Evolutionary conservation across 2,113 vertebrate genomes (phyloP), one percentile per base, ranked within the genome.

Genomic region (Nibea albiflora): DNA sequence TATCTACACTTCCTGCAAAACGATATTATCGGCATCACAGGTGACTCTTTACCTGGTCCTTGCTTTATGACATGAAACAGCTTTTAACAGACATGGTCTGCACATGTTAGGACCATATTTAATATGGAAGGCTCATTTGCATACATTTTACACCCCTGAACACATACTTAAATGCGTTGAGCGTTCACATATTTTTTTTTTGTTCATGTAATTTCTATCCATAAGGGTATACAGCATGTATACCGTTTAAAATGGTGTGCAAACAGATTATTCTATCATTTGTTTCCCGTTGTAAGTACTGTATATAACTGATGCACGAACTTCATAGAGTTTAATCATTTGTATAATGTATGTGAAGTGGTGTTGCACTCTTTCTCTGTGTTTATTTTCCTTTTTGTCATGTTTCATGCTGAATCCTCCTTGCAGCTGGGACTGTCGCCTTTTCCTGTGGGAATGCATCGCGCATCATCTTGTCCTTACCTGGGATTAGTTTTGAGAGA

Each of bases 1-100:
- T 14, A n/a, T 70, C 67, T 61, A 61, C 52, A 60, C 50, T 69
- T 74, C 56, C 11, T 4, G 61, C 31, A 49, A 19, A 68, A 57
- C 16, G 49, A 57, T 49, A n/a, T 62, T 28, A 66, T 78, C 19
- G 56, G 63, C 71, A 20, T 72, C 46, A 22, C 11, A 11, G 19
- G 19, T 31, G 26, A 31, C 7, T 8, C 61, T 3, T 57, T 11
- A 16, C 15, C 15, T 57, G 28, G 46, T 58, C 31, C 3, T 46
- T 11, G 6, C 35, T 71, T 79, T 35, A 44, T 66, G 22, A 19
- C 52, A 60, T 1, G 14, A 42, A 73, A 54, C 26, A n/a, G 42
- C 61, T 72, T 4, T 35, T 68, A 52, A 26, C 8, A 35, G 50
- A 28, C 7, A 42, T 24, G 17, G 68, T 78, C 4, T 42, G 11